Conservation (phyloP, 2,888 invertebrate genomes). For the Diaprepes abbreviatus region DNA sequence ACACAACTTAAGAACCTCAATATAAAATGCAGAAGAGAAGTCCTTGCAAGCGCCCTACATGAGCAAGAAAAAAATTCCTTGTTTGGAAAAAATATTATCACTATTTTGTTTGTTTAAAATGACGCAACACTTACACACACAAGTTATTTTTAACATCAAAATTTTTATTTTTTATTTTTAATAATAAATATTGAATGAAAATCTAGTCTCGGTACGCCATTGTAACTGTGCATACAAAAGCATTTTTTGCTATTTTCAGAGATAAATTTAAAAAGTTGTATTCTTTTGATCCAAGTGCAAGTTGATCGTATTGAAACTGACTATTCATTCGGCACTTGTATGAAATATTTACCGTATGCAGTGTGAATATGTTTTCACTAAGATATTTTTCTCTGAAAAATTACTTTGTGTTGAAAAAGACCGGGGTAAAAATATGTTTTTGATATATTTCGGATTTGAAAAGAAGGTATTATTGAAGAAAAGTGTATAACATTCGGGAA, state of each 20-base stretch:
- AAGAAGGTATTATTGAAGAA: no score
- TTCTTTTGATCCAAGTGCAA: slow-evolving; percentile 1
- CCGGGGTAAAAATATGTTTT: neutral
- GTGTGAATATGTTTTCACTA: neutral
- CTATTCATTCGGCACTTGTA: slow-evolving; percentile 5
- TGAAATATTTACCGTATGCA: slow-evolving; percentile 9
- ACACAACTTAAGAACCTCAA: no score
- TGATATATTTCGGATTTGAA: neutral
- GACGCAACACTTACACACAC: no score
- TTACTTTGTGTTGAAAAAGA: neutral
- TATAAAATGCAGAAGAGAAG: no score
- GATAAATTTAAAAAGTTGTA: slow-evolving; percentile 4
- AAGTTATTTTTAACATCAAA: no score
- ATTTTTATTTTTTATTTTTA: no score
- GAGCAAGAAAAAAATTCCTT: no score
- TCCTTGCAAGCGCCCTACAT: no score
- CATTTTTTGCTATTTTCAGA: neutral
- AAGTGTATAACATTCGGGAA: no score
- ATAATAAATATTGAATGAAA: no score
- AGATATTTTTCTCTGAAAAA: neutral
- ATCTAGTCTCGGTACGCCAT: neutral
- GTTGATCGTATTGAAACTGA: slow-evolving; percentile 1
- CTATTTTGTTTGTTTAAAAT: no score
- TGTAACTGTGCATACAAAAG: neutral
- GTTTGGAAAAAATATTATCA: no score